These are phyloP conservation scores for Troides helena DNA, from an alignment of 2,888 invertebrate species.

Conservation along the genomic window DNA sequence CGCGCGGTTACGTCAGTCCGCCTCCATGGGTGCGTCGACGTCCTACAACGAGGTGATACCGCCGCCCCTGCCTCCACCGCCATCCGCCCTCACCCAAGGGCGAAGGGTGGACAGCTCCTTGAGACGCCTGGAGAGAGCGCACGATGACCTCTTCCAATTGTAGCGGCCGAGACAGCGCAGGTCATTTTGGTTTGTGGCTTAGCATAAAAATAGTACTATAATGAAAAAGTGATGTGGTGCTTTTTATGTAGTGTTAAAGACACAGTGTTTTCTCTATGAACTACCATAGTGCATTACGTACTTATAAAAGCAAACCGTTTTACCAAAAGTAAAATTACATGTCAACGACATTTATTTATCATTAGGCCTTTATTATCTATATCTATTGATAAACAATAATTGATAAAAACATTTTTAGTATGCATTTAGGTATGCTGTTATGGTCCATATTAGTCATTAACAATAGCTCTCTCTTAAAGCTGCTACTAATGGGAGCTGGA, in stretches of 20 bases:
- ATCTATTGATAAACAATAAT: too few species aligned
- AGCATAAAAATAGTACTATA: not conserved
- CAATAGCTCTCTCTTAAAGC: not conserved
- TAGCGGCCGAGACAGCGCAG: conserved; percentile 84
- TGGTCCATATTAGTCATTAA: not conserved
- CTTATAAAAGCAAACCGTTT: not conserved
- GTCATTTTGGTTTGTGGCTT: conserved; percentile 37
- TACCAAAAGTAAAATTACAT: not conserved
- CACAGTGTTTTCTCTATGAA: too few species aligned
- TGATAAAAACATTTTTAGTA: not conserved
- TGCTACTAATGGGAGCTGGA: too few species aligned
- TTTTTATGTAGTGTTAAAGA: too few species aligned
- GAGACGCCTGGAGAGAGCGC: conserved; percentile 89
- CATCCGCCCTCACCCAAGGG: conserved; percentile 89
- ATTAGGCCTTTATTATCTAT: conserved; percentile 2
- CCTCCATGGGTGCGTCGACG: conserved; percentile 72
- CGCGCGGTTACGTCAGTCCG: conserved; percentile 79
- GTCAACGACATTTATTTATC: conserved; percentile 3
- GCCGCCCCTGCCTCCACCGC: conserved; percentile 77
- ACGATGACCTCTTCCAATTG: conserved; percentile 95
- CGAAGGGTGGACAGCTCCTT: conserved; percentile 89
- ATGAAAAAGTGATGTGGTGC: too few species aligned
- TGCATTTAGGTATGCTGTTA: not conserved
- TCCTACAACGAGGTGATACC: conserved; percentile 73
- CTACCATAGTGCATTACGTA: not conserved